These are phyloP conservation scores for Cyprinodon brontotheroides DNA, from an alignment of 2,113 vertebrate genomes.

Conservation along the genomic window DNA sequence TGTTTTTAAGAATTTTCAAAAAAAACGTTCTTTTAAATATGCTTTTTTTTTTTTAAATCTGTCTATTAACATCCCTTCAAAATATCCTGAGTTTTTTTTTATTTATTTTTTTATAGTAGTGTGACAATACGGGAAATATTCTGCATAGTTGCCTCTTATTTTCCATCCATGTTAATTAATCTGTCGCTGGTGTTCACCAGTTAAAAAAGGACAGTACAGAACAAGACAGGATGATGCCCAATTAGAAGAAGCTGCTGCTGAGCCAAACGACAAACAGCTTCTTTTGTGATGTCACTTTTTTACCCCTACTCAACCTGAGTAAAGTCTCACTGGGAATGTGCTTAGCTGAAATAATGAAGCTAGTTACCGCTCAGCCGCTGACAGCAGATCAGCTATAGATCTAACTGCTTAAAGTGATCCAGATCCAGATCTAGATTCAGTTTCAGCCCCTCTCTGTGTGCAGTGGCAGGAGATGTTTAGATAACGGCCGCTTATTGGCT, in stretches of 20 bases:
- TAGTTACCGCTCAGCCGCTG: background rate
- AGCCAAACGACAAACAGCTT: constrained; percentile 39
- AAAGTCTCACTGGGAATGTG: constrained; percentile 43
- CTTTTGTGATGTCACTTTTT: constrained; percentile 49
- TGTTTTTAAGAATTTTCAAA: background rate
- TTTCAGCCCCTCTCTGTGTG: background rate
- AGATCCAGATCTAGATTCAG: constrained; percentile 4
- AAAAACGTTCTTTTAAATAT: background rate
- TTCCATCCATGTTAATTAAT: constrained; percentile 33
- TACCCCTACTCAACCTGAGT: constrained; percentile 31
- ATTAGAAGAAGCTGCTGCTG: constrained; percentile 48
- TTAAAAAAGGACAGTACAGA: constrained; percentile 44
- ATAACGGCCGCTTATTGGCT: constrained; percentile 9
- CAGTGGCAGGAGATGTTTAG: background rate
- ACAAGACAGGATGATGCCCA: constrained; percentile 49
- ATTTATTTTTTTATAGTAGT: too few relatives aligned
- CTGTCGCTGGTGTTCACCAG: constrained; percentile 12
- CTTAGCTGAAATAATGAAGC: constrained; percentile 37
- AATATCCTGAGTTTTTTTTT: too few relatives aligned
- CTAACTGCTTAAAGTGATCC: constrained; percentile 20
- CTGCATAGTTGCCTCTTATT: constrained; percentile 36
- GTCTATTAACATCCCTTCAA: too few relatives aligned
- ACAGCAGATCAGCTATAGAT: constrained; percentile 29
- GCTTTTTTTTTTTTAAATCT: background rate
- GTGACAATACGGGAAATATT: background rate